Percentiles rank a stretch among this genome's conserved stretches.
Evolutionary conservation across 1,140 invertebrate genomes (phyloP).

Genomic region (Hermatobates lingyangjiaoensis): DNA sequence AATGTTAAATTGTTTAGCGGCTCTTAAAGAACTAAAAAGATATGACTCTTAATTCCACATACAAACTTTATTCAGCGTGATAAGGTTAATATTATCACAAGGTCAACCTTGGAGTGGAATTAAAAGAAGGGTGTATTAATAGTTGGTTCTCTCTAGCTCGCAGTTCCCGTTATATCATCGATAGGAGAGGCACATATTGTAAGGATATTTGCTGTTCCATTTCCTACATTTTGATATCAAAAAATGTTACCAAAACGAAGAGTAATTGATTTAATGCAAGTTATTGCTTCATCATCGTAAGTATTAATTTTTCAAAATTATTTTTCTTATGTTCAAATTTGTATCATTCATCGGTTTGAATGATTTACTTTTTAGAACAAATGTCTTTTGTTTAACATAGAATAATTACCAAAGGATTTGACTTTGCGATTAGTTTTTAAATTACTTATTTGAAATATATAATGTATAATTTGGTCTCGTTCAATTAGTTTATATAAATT

Average conservation of each 20-base stretch:
- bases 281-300: constrained; percentile 8
- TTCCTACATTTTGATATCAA: neutral
- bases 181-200: neutral
- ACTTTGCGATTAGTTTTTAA: neutral
- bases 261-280: constrained; percentile 11
- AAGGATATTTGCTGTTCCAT: neutral
- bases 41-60: too few species aligned
- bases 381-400: neutral
- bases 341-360: neutral
- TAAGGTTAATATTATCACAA: neutral
- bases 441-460: neutral
- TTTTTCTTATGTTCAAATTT: neutral
- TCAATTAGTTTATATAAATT: too few species aligned
- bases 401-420: neutral
- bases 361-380: neutral
- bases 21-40: too few species aligned
- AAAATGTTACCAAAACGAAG: constrained; percentile 6
- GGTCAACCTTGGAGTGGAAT: neutral
- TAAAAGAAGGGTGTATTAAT: constrained; percentile 1
- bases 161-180: neutral
- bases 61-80: too few species aligned
- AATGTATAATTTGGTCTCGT: too few species aligned
- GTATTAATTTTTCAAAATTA: constrained; percentile 4
- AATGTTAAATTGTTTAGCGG: too few species aligned
- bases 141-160: neutral